Conservation (phyloP, 2,888 invertebrate genomes). For the Myopa testacea region DNA sequence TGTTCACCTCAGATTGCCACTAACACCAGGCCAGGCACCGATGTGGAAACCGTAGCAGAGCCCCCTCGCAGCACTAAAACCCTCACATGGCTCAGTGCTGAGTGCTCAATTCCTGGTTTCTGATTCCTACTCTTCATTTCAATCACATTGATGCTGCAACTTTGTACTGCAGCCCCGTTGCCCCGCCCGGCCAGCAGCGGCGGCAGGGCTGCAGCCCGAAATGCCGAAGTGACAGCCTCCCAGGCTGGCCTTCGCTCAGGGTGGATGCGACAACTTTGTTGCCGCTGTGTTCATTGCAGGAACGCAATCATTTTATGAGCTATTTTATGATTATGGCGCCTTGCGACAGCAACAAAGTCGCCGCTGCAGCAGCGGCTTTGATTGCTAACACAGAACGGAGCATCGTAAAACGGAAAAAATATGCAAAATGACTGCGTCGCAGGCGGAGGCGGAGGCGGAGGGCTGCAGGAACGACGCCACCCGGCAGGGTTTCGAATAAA, state of each 20-base stretch:
- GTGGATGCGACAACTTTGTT: constrained; percentile 13
- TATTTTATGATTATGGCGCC: constrained; percentile 6
- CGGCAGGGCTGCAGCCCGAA: not conserved
- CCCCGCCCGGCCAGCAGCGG: not conserved
- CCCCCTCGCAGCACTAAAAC: not conserved
- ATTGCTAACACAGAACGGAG: no score
- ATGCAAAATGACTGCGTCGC: not conserved
- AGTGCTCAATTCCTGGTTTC: not conserved
- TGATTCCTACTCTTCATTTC: not conserved
- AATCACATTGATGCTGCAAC: not conserved
- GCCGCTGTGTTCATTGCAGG: constrained; percentile 9
- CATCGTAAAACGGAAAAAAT: not conserved
- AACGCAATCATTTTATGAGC: constrained; percentile 15
- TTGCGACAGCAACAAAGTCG: constrained; percentile 10
- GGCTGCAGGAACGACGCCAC: not conserved
- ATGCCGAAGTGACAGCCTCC: not conserved
- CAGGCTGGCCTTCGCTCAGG: not conserved
- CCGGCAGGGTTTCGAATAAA: no score
- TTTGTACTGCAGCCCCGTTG: not conserved
- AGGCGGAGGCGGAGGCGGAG: not conserved
- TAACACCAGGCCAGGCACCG: no score
- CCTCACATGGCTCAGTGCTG: no score
- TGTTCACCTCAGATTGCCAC: no score
- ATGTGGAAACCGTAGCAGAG: no score
- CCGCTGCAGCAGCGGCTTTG: not conserved